phyloP scores from a whole-genome alignment of 1,140 invertebrate species.

The Euura lappo region DNA sequence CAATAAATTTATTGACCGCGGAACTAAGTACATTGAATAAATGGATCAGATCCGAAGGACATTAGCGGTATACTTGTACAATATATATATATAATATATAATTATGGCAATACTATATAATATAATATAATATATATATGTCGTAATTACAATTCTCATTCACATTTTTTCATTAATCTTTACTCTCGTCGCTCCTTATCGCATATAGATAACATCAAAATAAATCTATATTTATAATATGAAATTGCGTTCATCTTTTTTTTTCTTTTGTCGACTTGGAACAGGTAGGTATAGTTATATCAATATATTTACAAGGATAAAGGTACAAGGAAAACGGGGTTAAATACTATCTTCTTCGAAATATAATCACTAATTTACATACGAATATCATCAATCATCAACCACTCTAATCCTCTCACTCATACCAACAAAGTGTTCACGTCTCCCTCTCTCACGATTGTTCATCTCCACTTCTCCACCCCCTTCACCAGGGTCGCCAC shows the following conservation, averaged over 20 bases:
- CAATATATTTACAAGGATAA: constrained; percentile 9
- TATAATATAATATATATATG: constrained; percentile 3
- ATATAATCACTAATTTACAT: too few relatives aligned
- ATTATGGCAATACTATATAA: background rate
- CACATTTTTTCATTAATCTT: background rate
- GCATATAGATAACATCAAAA: constrained; percentile 61
- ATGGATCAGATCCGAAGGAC: constrained; percentile 52
- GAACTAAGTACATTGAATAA: constrained; percentile 59
- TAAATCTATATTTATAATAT: constrained; percentile 57
- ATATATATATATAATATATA: constrained; percentile 40
- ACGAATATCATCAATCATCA: too few relatives aligned
- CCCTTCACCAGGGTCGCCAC: constrained; percentile 58
- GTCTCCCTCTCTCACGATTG: too few relatives aligned
- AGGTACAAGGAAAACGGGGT: background rate
- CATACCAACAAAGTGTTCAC: too few relatives aligned
- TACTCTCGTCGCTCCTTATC: constrained; percentile 10
- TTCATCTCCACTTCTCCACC: too few relatives aligned
- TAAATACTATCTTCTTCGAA: background rate
- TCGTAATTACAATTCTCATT: background rate
- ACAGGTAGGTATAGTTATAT: background rate
- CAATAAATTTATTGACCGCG: constrained; percentile 48
- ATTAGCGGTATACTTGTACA: constrained; percentile 55
- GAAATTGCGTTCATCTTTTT: constrained; percentile 24
- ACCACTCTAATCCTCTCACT: too few relatives aligned
- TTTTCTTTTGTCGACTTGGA: constrained; percentile 21